Evolutionary conservation across 2,113 vertebrate genomes (phyloP).

Genomic region (Gambusia affinis): DNA sequence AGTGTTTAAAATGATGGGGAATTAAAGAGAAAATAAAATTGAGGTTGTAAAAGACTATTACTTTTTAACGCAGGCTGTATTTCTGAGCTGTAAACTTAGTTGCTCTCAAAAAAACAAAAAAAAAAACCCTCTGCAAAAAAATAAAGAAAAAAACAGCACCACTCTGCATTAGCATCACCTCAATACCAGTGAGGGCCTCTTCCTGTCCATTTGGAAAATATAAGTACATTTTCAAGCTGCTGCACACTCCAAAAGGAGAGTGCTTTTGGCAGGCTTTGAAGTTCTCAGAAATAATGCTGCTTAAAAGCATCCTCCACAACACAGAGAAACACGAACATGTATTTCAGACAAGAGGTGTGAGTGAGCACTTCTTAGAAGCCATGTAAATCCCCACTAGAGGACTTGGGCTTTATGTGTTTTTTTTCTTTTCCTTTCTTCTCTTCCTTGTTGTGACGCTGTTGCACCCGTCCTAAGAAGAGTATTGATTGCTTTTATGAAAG

Average conservation of each 20-base stretch:
- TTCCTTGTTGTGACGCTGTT: slow-evolving; percentile 17
- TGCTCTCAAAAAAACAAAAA: slow-evolving; percentile 39
- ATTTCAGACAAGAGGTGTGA: slow-evolving; percentile 68
- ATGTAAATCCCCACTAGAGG: slow-evolving; percentile 53
- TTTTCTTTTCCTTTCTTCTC: slow-evolving; percentile 6
- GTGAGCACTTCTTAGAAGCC: slow-evolving; percentile 57
- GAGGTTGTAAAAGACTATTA: slow-evolving; percentile 55
- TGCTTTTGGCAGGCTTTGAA: slow-evolving; percentile 82
- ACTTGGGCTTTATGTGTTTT: slow-evolving; percentile 54
- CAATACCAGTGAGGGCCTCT: slow-evolving; percentile 71
- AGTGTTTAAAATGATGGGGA: slow-evolving; percentile 43
- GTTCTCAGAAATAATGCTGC: slow-evolving; percentile 78
- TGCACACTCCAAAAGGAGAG: slow-evolving; percentile 70
- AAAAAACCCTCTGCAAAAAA: slow-evolving; percentile 12
- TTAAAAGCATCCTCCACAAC: slow-evolving; percentile 79
- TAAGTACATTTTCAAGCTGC: slow-evolving; percentile 77
- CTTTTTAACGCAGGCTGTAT: slow-evolving; percentile 43
- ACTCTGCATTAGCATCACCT: slow-evolving; percentile 76
- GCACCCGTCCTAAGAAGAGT: neutral
- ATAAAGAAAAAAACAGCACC: slow-evolving; percentile 51
- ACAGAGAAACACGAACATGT: slow-evolving; percentile 64
- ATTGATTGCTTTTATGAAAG: slow-evolving; percentile 7
- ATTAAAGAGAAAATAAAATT: slow-evolving; percentile 46
- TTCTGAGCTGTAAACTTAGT: slow-evolving; percentile 54
- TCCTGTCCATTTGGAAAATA: slow-evolving; percentile 83